These are phyloP conservation scores for Damaliscus lunatus DNA, from an alignment of 2,113 vertebrate species.

Conservation along the genomic window DNA sequence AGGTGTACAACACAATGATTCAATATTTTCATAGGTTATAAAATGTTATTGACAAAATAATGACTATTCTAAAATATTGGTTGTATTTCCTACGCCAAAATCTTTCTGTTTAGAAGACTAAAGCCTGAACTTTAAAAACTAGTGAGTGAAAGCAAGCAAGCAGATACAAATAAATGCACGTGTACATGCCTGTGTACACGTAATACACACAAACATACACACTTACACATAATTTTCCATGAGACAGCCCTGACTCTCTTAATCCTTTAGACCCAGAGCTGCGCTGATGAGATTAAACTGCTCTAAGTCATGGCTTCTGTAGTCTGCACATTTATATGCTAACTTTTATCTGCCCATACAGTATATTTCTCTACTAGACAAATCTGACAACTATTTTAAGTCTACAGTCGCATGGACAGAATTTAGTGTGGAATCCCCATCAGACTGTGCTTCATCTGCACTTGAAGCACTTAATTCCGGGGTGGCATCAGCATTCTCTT, in stretches of 20 bases:
- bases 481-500: neutral
- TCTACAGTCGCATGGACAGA: neutral
- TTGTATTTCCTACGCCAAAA: neutral
- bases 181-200: neutral
- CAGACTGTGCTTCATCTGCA: neutral
- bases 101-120: neutral
- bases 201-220: neutral
- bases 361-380: neutral
- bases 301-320: neutral
- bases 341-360: neutral
- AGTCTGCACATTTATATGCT: neutral
- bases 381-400: neutral
- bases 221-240: neutral
- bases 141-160: neutral
- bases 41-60: neutral
- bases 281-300: neutral
- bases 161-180: neutral
- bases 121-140: neutral
- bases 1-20: neutral
- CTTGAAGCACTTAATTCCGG: neutral
- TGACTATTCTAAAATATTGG: neutral
- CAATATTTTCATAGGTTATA: neutral
- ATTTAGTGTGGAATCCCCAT: neutral
- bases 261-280: neutral
- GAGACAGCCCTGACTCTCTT: neutral